Evolutionary conservation across 2,113 vertebrate species (phyloP).

Genomic region (Clupea harengus): DNA sequence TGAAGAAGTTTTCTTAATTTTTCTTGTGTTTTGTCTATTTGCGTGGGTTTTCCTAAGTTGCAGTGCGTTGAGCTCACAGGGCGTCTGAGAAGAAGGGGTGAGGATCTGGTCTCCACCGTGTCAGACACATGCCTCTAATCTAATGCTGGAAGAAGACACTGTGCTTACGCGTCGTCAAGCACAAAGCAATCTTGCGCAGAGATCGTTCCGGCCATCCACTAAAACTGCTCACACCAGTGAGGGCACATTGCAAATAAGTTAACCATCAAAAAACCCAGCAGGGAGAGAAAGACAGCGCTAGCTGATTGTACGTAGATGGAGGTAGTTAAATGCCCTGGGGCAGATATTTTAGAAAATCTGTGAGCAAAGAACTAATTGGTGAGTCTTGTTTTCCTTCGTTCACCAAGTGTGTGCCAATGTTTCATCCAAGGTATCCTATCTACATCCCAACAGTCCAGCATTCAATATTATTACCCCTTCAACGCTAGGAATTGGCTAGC

Average conservation of each 20-base stretch:
- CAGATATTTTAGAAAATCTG: not conserved
- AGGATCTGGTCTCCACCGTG: not conserved
- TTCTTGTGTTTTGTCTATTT: too few relatives aligned
- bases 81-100: not conserved
- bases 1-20: too few relatives aligned
- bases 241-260: not conserved
- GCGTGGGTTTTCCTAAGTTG: too few relatives aligned
- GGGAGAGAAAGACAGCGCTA: not conserved
- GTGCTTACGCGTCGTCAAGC: not conserved
- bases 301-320: not conserved
- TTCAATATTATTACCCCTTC: too few relatives aligned
- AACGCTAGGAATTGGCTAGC: too few relatives aligned
- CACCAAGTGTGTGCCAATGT: not conserved
- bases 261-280: not conserved
- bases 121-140: not conserved
- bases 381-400: not conserved
- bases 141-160: not conserved
- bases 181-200: not conserved
- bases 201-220: not conserved
- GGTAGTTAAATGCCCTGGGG: not conserved
- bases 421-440: not conserved
- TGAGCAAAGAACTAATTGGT: not conserved
- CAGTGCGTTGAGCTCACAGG: too few relatives aligned
- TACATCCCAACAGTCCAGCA: too few relatives aligned
- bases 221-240: not conserved